Base-by-base conservation (phyloP, 2,797 vertebrate species). In the Dicrostonyx torquatus region DNA sequence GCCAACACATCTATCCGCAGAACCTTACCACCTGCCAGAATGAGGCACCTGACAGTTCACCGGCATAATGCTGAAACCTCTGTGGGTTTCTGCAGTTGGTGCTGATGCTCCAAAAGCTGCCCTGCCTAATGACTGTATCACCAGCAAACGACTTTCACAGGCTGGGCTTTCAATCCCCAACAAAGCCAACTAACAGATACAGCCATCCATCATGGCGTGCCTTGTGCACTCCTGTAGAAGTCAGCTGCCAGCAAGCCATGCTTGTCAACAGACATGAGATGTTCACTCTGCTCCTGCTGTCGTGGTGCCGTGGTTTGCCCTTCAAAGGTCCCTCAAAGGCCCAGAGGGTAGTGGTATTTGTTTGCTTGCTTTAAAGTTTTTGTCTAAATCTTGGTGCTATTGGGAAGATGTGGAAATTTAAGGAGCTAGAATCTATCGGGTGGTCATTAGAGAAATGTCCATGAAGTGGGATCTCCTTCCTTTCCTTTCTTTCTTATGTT, bases 91-190 rank as follows among this genome's bases (percentile, higher is more conserved):
- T n/a, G n/a, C n/a, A n/a, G 40, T 11, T 31, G 17, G 37, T 86
- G 55, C n/a, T 31, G 13, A 18, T 8, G 34, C 12, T 75, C 26
- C 50, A 20, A 86, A 79, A 22, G 22, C 5, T 0, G 7, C 29
- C 13, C 7, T 17, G 55, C 55, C 13, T 26, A 64, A 2, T 9
- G 60, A 13, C 6, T 18, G 2, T 34, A 40, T 40, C 34, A 1
- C 22, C 0, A 20, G 64, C 72, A 66, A n/a, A 62, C 11, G 0
- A 40, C 17, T 53, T 53, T 4, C 1, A 29, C n/a, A 0, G 7
- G 20, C 11, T 20, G 15, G 48, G 18, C 8, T 92, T 48, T 37
- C n/a, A 26, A 15, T n/a, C 11, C 17, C 31, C 20, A 22, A 9
- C 8, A 43, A 40, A 48, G 26, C 73, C 70, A 64, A 1, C 50